phyloP scores from a whole-genome alignment of 2,888 invertebrate genomes.

The Drosophila cognata region DNA sequence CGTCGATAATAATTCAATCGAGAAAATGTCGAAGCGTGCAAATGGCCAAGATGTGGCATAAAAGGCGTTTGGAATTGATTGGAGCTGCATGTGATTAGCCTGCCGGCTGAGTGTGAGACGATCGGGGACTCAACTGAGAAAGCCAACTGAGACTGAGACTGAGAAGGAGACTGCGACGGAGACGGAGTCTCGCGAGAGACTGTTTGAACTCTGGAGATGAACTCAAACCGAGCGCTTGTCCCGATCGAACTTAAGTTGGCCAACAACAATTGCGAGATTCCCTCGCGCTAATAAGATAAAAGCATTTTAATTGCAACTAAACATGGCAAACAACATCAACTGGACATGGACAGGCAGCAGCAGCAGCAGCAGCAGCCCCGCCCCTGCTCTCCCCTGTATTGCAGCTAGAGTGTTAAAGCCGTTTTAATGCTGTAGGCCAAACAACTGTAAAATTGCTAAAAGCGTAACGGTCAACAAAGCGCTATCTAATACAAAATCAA shows the following conservation, averaged over 20 bases:
- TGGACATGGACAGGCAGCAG: constrained; percentile 54
- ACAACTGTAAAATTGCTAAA: constrained; percentile 67
- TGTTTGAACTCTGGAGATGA: constrained; percentile 11
- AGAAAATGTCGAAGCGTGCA: constrained; percentile 80
- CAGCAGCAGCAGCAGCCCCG: constrained; percentile 5
- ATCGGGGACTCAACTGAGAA: constrained; percentile 13
- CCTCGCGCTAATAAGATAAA: constrained; percentile 76
- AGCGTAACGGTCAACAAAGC: constrained; percentile 34
- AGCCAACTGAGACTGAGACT: neutral
- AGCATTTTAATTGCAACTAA: constrained; percentile 80
- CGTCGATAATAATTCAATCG: constrained; percentile 78
- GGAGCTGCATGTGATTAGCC: constrained; percentile 76
- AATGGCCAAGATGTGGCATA: constrained; percentile 65
- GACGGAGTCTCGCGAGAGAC: neutral
- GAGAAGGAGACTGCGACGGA: neutral
- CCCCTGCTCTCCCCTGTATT: neutral
- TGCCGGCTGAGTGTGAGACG: constrained; percentile 40
- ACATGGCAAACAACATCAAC: constrained; percentile 66
- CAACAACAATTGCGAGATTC: constrained; percentile 38
- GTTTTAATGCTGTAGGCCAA: constrained; percentile 61
- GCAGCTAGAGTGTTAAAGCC: neutral
- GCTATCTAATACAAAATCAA: constrained; percentile 19
- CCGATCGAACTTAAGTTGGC: constrained; percentile 8
- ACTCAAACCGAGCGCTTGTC: neutral
- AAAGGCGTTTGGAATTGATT: constrained; percentile 79